A percentile compares a stretch with the other conserved stretches of the same genome.
These are phyloP conservation scores for Pemphredon lugubris DNA, from an alignment of 2,888 invertebrate genomes.

Conservation along the genomic window DNA sequence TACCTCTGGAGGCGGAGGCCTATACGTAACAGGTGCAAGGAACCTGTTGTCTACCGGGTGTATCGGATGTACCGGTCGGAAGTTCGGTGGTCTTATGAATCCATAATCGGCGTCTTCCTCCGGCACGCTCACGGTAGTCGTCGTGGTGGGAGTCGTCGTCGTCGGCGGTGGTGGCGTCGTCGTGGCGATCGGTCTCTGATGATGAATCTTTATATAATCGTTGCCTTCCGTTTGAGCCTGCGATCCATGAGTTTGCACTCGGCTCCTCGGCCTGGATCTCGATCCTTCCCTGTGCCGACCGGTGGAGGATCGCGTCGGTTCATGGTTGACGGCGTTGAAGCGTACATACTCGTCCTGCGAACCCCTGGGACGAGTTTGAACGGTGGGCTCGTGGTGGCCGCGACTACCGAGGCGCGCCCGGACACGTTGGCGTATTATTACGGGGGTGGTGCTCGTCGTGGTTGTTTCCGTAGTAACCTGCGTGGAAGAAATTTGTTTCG, in stretches of 20 bases:
- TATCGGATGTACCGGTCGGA: slow-evolving; percentile 69
- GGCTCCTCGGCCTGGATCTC: slow-evolving; percentile 58
- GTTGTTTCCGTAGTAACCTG: slow-evolving; percentile 52
- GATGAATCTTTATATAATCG: slow-evolving; percentile 76
- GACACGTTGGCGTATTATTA: slow-evolving; percentile 73
- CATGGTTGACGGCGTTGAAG: slow-evolving; percentile 75
- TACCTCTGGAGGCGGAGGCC: slow-evolving; percentile 63
- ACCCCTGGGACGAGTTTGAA: slow-evolving; percentile 75
- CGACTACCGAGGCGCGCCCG: slow-evolving; percentile 70
- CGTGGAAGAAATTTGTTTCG: not conserved
- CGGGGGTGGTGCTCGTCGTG: slow-evolving; percentile 69
- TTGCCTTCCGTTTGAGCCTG: slow-evolving; percentile 75
- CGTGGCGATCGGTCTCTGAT: slow-evolving; percentile 50
- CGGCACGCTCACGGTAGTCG: slow-evolving; percentile 23
- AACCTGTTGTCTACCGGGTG: slow-evolving; percentile 61
- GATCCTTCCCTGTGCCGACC: slow-evolving; percentile 28
- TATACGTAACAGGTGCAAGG: slow-evolving; percentile 60
- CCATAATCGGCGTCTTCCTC: slow-evolving; percentile 80
- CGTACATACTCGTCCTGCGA: slow-evolving; percentile 78
- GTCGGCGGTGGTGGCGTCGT: slow-evolving; percentile 63
- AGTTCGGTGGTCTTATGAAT: slow-evolving; percentile 82
- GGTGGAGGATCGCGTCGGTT: slow-evolving; percentile 24
- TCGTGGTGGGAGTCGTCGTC: slow-evolving; percentile 61
- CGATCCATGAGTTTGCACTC: slow-evolving; percentile 63
- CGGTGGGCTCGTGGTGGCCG: slow-evolving; percentile 69